phyloP scores from a whole-genome alignment of 2,888 invertebrate genomes.

The Pseudoips prasinana region DNA sequence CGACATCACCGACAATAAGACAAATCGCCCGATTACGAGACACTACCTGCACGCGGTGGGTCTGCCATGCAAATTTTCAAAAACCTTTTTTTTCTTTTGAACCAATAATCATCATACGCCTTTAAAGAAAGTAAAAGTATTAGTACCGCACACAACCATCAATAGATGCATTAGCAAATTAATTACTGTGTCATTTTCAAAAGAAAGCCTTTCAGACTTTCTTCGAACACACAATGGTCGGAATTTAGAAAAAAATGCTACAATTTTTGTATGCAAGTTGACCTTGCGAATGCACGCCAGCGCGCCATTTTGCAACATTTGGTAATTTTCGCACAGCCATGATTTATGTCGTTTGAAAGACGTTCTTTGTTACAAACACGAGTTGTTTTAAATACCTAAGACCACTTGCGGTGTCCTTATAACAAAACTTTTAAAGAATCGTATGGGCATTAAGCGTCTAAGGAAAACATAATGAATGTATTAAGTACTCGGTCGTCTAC shows the following conservation, averaged over 20 bases:
- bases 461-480: slow-evolving; percentile 53
- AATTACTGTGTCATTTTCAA: slow-evolving; percentile 63
- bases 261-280: slow-evolving; percentile 55
- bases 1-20: slow-evolving; percentile 77
- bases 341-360: slow-evolving; percentile 63
- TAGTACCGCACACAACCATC: slow-evolving; percentile 39
- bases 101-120: slow-evolving; percentile 55
- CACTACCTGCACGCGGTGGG: slow-evolving; percentile 76
- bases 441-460: slow-evolving; percentile 43
- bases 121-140: slow-evolving; percentile 72
- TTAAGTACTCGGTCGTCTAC: slow-evolving; percentile 41
- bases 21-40: slow-evolving; percentile 77
- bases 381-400: slow-evolving; percentile 59
- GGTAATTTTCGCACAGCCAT: slow-evolving; percentile 67
- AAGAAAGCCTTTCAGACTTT: slow-evolving; percentile 66
- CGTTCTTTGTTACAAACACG: slow-evolving; percentile 54
- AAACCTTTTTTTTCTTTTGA: slow-evolving; percentile 41
- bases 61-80: slow-evolving; percentile 66
- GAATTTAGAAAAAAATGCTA: slow-evolving; percentile 43
- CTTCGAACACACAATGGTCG: slow-evolving; percentile 46
- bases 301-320: slow-evolving; percentile 64
- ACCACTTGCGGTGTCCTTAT: slow-evolving; percentile 71
- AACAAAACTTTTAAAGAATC: slow-evolving; percentile 47
- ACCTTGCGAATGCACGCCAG: slow-evolving; percentile 60
- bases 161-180: slow-evolving; percentile 67